Conservation (phyloP, 2,797 vertebrate genomes). For the Kryptopterus vitreolus region DNA sequence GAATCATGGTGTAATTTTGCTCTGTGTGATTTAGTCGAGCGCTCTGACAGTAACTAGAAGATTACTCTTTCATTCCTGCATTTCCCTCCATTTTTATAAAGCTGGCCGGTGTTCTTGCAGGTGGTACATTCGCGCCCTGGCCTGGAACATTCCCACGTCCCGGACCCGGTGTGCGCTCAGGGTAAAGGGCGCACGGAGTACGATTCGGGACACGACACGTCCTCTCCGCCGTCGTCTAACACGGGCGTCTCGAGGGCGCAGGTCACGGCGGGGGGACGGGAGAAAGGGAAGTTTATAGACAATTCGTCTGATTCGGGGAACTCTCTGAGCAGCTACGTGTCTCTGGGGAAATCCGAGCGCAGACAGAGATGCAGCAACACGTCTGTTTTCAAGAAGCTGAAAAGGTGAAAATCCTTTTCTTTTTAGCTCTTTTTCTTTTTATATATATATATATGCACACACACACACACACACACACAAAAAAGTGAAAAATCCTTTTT, state of each 20-base stretch:
- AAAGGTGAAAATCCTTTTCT: conserved; percentile 62
- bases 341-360: conserved; percentile 79
- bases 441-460: no score
- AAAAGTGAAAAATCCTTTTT: no score
- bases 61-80: not conserved
- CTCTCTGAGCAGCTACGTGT: conserved; percentile 92
- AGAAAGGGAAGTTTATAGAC: conserved; percentile 80
- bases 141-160: conserved; percentile 76
- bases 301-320: conserved; percentile 95
- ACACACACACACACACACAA: no score
- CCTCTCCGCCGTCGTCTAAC: conserved; percentile 90
- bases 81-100: conserved; percentile 47
- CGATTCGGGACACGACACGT: conserved; percentile 97
- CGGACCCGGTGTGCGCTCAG: conserved; percentile 68
- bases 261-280: conserved; percentile 74
- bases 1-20: conserved; percentile 62
- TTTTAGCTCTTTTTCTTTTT: no score
- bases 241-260: conserved; percentile 79
- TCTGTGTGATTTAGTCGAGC: conserved; percentile 83
- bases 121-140: conserved; percentile 83
- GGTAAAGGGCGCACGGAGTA: conserved; percentile 84
- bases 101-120: conserved; percentile 77
- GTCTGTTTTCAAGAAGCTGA: conserved; percentile 60
- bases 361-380: conserved; percentile 73
- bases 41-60: conserved; percentile 77